Conservation (phyloP, 2,888 invertebrate species). For the Pomacea canaliculata region DNA sequence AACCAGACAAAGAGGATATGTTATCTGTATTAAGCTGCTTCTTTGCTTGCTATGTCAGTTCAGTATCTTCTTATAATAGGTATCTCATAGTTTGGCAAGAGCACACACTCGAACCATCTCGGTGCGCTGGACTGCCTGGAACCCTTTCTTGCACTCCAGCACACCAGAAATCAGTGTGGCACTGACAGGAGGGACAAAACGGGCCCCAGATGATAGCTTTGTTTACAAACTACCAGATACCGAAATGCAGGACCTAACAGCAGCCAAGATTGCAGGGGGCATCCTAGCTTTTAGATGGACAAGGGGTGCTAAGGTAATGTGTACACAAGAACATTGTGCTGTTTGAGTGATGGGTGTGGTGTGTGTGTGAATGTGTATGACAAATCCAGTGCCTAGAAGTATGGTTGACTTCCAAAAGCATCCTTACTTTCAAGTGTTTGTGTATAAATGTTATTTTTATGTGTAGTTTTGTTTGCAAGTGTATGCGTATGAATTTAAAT, state of each 20-base stretch:
- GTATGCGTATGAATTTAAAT: not conserved
- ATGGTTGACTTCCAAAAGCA: no score
- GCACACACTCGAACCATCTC: slow-evolving; percentile 57
- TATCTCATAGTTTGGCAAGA: slow-evolving; percentile 44
- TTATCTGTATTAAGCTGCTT: no score
- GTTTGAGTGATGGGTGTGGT: not conserved
- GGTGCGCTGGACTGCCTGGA: slow-evolving; percentile 71
- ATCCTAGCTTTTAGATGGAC: slow-evolving; percentile 52
- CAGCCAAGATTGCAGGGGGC: slow-evolving; percentile 53
- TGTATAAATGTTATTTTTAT: not conserved
- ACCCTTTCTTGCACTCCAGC: slow-evolving; percentile 63
- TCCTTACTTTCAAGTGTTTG: not conserved
- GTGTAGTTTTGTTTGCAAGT: not conserved
- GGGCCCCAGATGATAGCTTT: slow-evolving; percentile 68
- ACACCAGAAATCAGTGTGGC: slow-evolving; percentile 51
- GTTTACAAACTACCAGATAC: slow-evolving; percentile 66
- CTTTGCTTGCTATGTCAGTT: not conserved
- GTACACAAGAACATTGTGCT: no score
- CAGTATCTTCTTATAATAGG: slow-evolving; percentile 30
- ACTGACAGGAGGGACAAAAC: slow-evolving; percentile 68
- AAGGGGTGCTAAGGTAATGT: slow-evolving; percentile 29
- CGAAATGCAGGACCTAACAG: slow-evolving; percentile 36
- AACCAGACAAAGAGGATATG: no score
- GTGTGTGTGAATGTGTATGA: not conserved
- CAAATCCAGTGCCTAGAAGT: no score